These are phyloP conservation scores for Ooceraea biroi DNA, from an alignment of 1,140 invertebrate species.

Conservation along the genomic window DNA sequence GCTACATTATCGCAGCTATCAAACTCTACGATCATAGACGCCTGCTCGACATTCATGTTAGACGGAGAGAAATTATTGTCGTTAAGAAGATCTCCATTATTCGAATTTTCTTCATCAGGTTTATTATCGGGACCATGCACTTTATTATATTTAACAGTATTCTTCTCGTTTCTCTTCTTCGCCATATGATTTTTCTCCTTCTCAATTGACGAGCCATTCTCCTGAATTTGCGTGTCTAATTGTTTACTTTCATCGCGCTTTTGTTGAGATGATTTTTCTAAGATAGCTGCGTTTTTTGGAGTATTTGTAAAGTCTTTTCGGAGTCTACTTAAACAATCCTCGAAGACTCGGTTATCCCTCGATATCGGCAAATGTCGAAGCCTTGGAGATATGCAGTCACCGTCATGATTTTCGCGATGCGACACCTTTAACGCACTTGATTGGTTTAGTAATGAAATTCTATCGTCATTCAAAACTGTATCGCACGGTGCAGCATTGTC, in stretches of 20 bases:
- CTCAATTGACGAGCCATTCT: background rate
- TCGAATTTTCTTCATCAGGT: background rate
- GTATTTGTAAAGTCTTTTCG: too few species aligned
- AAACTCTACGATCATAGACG: background rate
- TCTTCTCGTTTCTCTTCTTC: background rate
- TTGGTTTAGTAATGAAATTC: background rate
- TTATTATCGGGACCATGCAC: too few species aligned
- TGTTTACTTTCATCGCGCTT: background rate
- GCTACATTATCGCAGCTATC: background rate
- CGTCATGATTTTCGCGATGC: background rate
- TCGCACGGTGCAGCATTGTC: background rate
- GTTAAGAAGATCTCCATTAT: background rate
- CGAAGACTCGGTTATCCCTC: too few species aligned
- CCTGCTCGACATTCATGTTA: background rate
- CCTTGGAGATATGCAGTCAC: background rate
- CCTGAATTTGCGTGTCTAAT: background rate
- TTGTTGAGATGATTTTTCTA: background rate
- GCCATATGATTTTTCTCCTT: background rate
- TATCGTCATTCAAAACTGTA: background rate
- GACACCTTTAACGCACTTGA: background rate
- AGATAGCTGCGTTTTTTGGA: background rate
- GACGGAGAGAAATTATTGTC: background rate
- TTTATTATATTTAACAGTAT: too few species aligned
- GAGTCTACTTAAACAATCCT: too few species aligned
- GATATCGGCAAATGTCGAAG: background rate